Conservation (phyloP, 2,888 invertebrate genomes). For the Diarsia rubi region DNA sequence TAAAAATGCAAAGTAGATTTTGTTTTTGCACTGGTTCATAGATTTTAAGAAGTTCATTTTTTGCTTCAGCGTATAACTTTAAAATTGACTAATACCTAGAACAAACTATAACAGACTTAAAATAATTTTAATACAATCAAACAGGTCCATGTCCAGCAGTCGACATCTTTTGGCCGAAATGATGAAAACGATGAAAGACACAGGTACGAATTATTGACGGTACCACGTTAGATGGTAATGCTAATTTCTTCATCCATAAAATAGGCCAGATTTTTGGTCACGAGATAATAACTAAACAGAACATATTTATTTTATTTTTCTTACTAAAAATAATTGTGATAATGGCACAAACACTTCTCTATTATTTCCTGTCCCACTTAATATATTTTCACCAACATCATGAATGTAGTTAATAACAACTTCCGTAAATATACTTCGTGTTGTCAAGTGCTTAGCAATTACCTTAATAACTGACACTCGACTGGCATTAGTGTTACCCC, state of each 20-base stretch:
- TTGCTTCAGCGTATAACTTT: not conserved
- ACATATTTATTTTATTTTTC: not conserved
- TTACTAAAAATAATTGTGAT: not conserved
- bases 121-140: too few species aligned
- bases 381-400: slow-evolving; percentile 2
- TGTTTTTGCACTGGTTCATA: not conserved
- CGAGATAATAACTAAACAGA: too few species aligned
- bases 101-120: too few species aligned
- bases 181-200: too few species aligned
- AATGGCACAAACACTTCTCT: slow-evolving; percentile 16
- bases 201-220: too few species aligned
- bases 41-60: slow-evolving; percentile 12
- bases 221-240: too few species aligned
- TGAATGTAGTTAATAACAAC: slow-evolving; percentile 32
- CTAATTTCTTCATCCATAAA: too few species aligned
- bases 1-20: not conserved
- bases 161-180: too few species aligned
- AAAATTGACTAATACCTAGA: too few species aligned
- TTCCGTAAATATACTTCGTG: slow-evolving; percentile 31
- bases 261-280: too few species aligned
- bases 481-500: slow-evolving; percentile 37
- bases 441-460: slow-evolving; percentile 48
- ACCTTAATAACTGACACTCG: slow-evolving; percentile 47
- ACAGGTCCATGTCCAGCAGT: too few species aligned
- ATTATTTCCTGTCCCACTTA: slow-evolving; percentile 34